phyloP scores from a whole-genome alignment of 2,888 invertebrate genomes.

The Amorpha juglandis region DNA sequence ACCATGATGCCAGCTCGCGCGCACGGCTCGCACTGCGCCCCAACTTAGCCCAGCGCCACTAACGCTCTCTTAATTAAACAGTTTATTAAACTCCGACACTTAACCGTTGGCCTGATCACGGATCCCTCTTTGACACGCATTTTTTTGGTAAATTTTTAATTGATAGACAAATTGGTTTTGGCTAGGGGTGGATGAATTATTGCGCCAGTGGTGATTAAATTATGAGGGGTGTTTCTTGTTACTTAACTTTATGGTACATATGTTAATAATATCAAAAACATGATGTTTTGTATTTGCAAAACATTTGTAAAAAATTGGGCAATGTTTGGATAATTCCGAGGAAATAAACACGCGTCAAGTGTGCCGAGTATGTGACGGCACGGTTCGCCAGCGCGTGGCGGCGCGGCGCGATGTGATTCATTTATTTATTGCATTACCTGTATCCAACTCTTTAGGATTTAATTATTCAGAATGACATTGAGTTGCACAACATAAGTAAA shows the following conservation, averaged over 20 bases:
- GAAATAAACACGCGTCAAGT: neutral
- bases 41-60: constrained; percentile 54
- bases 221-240: constrained; percentile 35
- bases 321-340: neutral
- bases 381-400: neutral
- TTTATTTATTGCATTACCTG: neutral
- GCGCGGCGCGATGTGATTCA: constrained; percentile 9
- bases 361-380: neutral
- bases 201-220: constrained; percentile 42
- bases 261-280: neutral
- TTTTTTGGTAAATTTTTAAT: constrained; percentile 62
- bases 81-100: constrained; percentile 82
- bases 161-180: constrained; percentile 73
- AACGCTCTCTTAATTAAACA: constrained; percentile 78
- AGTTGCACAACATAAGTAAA: constrained; percentile 18
- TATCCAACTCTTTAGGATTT: no score
- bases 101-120: constrained; percentile 65
- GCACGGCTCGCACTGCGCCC: constrained; percentile 70
- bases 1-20: constrained; percentile 70
- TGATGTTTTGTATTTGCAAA: neutral
- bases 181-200: constrained; percentile 60
- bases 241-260: constrained; percentile 31
- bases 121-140: constrained; percentile 60
- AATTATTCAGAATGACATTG: neutral
- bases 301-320: neutral